These are phyloP conservation scores for Triops cancriformis DNA, from an alignment of 1,140 invertebrate species.

Conservation along the genomic window DNA sequence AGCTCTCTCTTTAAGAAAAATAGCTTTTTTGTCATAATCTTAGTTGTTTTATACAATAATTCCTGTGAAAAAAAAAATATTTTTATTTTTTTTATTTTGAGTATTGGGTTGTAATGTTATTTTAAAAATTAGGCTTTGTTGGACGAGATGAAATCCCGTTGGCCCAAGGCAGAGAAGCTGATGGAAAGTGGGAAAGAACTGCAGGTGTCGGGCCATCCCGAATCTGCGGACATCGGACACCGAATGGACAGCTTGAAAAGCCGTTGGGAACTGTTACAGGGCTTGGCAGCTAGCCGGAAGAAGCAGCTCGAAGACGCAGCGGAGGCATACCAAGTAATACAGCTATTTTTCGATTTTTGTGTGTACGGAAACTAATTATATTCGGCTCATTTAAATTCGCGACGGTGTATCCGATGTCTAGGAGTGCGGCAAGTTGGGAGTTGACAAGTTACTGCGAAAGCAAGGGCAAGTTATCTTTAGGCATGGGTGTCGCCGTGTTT, in stretches of 20 bases:
- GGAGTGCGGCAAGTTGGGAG: not conserved
- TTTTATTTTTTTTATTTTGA: too few species aligned
- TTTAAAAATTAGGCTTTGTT: constrained; percentile 59
- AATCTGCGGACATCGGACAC: constrained; percentile 63
- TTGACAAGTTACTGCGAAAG: not conserved
- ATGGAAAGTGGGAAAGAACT: constrained; percentile 61
- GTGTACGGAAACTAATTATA: not conserved
- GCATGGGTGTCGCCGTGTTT: not conserved
- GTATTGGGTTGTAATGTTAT: too few species aligned
- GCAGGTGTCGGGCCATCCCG: constrained; percentile 65
- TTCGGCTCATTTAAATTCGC: not conserved
- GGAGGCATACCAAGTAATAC: constrained; percentile 72
- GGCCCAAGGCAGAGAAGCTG: constrained; percentile 68
- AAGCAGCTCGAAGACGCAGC: constrained; percentile 86
- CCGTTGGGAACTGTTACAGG: constrained; percentile 75
- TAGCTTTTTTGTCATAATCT: too few species aligned
- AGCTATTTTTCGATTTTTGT: not conserved
- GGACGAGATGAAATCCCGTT: constrained; percentile 81
- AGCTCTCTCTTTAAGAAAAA: too few species aligned
- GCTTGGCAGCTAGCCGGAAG: constrained; percentile 69
- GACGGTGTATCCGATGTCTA: not conserved
- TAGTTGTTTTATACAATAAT: too few species aligned
- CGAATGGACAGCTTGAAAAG: constrained; percentile 70
- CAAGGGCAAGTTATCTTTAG: not conserved
- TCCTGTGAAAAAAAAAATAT: too few species aligned